Evolutionary conservation across 2,113 vertebrate species (phyloP).

Genomic region (Nettapus auritus): DNA sequence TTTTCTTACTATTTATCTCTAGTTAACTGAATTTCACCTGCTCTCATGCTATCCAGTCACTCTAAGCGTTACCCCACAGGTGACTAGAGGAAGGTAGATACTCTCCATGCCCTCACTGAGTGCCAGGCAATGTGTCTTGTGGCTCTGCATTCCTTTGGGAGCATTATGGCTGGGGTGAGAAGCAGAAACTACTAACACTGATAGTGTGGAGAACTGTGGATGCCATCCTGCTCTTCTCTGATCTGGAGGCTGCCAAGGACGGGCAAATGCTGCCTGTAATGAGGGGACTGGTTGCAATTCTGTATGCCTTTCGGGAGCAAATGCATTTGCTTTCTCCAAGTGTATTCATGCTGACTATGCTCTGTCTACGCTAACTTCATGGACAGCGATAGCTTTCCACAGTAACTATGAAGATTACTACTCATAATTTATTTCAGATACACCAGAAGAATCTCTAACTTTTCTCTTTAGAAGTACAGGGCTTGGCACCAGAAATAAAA

Average conservation of each 20-base stretch:
- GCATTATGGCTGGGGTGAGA: fast-evolving
- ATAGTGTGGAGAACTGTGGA: not conserved
- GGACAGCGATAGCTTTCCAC: not conserved
- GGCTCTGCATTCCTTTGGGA: fast-evolving
- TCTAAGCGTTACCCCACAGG: not conserved
- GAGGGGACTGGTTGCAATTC: not conserved
- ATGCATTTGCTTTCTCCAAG: not conserved
- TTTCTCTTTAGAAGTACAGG: not conserved
- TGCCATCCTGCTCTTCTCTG: not conserved
- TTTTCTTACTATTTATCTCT: slow-evolving; percentile 8
- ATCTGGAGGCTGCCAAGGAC: not conserved
- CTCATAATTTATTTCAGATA: not conserved
- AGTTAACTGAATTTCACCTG: not conserved
- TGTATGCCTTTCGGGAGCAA: not conserved
- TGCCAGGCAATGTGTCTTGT: not conserved
- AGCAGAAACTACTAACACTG: not conserved
- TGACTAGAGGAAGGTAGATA: not conserved
- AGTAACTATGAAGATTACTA: not conserved
- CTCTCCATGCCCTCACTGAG: not conserved
- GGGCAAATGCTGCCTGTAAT: not conserved
- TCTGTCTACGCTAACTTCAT: not conserved
- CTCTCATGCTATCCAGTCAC: not conserved
- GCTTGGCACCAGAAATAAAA: not conserved
- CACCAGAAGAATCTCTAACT: not conserved
- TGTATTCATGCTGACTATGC: not conserved